Base-by-base conservation (phyloP, 1,140 invertebrate species). In the Drosophila prosaltans region DNA sequence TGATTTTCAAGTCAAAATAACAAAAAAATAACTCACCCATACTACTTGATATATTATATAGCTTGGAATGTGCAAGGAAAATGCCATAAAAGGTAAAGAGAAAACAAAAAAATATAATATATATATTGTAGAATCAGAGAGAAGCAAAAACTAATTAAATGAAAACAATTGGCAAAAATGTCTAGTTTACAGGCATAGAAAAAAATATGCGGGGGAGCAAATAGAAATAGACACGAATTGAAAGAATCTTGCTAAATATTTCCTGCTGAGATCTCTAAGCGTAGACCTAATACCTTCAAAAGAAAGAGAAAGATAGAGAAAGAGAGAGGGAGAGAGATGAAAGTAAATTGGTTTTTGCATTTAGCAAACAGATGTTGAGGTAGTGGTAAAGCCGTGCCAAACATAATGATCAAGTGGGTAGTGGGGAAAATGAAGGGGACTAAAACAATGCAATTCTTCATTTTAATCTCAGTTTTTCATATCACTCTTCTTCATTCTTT, bases 91-190 rank as follows among this genome's bases (percentile, higher is more conserved):
- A 43, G n/a, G 0, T 4, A 28, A 36, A 43, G 30, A 45, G 4
- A 48, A 43, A 32, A 40, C 1, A 57, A 43, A 43, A 32, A 6
- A 26, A 32, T 41, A 16, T 51, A 39, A 36, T 55, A 32, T 24
- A 21, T 21, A 64, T n/a, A 11, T 21, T 16, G 16, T 16, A 16
- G 16, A 16, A 16, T 16, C 28, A 2, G 28, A 30, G 36, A 59
- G 32, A 62, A 40, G 43, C 11, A 48, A 48, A 72, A 72, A 89
- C 76, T 83, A 88, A 88, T 88, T 89, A 88, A 83, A 88, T 88
- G 84, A 83, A 77, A 88, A 70, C 80, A 88, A 88, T 83, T 83
- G 77, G 65, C 64, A 45, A 36, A 30, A 69, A 77, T 68, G 63
- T 72, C 80, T 80, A 83, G 70, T 80, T 89, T 83, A 89, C 39